These are phyloP conservation scores for Pimpla rufipes DNA, from an alignment of 2,888 invertebrate species.

Conservation along the genomic window DNA sequence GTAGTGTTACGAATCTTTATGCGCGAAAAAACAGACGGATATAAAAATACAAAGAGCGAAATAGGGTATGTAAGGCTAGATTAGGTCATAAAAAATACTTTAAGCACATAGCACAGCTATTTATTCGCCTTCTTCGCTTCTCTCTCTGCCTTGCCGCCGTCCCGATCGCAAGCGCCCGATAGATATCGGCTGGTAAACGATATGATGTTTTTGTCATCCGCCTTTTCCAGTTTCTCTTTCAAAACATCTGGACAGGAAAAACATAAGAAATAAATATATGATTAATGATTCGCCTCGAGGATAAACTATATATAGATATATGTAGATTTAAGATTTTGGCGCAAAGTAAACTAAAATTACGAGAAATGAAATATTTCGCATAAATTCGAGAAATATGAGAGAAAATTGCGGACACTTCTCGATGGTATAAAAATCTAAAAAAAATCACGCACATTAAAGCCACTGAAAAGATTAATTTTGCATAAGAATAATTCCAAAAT, in stretches of 20 bases:
- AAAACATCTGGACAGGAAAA: not conserved
- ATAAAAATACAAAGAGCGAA: not conserved
- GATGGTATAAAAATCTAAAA: no score
- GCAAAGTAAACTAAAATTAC: no score
- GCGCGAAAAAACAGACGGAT: not conserved
- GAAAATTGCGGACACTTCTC: no score
- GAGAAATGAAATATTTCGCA: no score
- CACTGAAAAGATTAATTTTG: no score
- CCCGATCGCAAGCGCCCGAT: not conserved
- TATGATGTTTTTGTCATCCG: not conserved
- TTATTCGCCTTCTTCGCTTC: not conserved
- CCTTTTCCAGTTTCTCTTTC: not conserved
- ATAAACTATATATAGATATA: not conserved
- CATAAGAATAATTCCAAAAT: no score
- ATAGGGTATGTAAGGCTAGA: not conserved
- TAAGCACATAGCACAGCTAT: not conserved
- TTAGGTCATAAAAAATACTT: not conserved
- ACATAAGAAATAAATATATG: not conserved
- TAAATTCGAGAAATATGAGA: no score
- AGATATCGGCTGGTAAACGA: slow-evolving; percentile 1
- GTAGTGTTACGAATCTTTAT: not conserved
- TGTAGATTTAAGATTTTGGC: not conserved
- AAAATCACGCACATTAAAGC: no score
- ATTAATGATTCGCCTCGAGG: not conserved
- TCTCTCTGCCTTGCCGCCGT: not conserved